Conservation (phyloP, 2,797 vertebrate genomes). For the Acrossocheilus fasciatus region DNA sequence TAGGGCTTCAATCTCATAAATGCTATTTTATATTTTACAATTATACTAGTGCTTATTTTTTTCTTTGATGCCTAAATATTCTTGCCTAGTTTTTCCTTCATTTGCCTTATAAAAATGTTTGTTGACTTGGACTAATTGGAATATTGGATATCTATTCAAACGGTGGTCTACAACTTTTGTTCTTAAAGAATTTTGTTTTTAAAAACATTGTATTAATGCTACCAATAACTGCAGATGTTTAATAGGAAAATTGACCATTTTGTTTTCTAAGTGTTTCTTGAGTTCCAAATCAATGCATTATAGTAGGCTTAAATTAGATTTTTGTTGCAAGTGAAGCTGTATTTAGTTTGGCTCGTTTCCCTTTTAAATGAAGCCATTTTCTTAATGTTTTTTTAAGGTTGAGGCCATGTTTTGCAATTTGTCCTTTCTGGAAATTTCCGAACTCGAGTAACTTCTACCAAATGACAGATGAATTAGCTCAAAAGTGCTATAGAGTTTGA, state of each 20-base stretch:
- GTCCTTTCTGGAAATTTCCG: background rate
- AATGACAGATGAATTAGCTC: background rate
- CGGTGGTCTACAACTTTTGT: too few species aligned
- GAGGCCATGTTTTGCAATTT: slow-evolving; percentile 4
- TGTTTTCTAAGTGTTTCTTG: background rate
- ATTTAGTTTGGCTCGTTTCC: background rate
- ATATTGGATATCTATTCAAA: background rate
- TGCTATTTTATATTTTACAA: background rate
- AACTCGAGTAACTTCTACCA: background rate
- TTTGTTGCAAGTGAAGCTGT: background rate
- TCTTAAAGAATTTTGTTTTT: background rate
- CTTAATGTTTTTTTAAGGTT: background rate
- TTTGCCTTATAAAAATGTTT: background rate
- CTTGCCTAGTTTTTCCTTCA: background rate
- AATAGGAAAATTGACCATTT: background rate
- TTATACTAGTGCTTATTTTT: background rate
- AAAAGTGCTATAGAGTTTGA: background rate
- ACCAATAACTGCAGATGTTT: background rate
- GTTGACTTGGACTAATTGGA: background rate
- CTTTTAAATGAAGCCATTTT: background rate
- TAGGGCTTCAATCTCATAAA: background rate
- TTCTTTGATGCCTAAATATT: background rate
- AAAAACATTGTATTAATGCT: background rate
- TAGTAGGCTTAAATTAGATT: background rate
- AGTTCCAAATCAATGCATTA: background rate